phyloP scores from a whole-genome alignment of 1,140 invertebrate genomes.

The Zaprionus gabonicus region DNA sequence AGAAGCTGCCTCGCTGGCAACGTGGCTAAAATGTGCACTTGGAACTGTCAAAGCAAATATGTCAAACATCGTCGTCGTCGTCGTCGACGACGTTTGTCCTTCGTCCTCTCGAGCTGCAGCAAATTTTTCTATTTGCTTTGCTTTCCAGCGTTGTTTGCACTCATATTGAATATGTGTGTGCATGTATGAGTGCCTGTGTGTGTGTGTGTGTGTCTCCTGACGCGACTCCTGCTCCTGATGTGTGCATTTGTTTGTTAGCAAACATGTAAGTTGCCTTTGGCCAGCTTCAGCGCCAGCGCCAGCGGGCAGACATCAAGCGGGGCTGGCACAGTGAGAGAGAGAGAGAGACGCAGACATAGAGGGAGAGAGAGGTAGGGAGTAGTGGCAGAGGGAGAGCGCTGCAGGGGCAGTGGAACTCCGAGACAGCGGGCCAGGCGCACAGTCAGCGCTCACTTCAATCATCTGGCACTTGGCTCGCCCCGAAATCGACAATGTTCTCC shows the following conservation, averaged over 20 bases:
- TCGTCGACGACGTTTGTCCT: slow-evolving; percentile 38
- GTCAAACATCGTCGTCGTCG: slow-evolving; percentile 71
- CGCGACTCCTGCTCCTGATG: slow-evolving; percentile 50
- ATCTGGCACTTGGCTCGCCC: slow-evolving; percentile 70
- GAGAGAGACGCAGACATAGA: too few relatives aligned
- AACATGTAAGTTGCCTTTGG: slow-evolving; percentile 83
- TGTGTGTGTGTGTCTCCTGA: slow-evolving; percentile 47
- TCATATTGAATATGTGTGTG: slow-evolving; percentile 52
- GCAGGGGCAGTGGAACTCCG: neutral
- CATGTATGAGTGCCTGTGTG: slow-evolving; percentile 3
- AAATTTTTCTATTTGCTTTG: slow-evolving; percentile 80
- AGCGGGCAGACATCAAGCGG: slow-evolving; percentile 7
- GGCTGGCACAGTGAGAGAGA: neutral
- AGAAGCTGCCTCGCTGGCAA: slow-evolving; percentile 29
- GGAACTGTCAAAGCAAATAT: slow-evolving; percentile 83
- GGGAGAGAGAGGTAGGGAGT: neutral
- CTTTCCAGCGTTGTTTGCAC: slow-evolving; percentile 78
- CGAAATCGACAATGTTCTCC: slow-evolving; percentile 45
- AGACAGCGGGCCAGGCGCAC: slow-evolving; percentile 12
- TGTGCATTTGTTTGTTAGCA: slow-evolving; percentile 81
- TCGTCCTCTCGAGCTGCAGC: slow-evolving; percentile 53
- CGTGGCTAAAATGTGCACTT: slow-evolving; percentile 81
- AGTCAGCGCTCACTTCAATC: slow-evolving; percentile 68
- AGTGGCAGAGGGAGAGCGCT: neutral
- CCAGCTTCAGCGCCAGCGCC: slow-evolving; percentile 47